Percentiles rank a stretch among this genome's conserved stretches.
Conservation (phyloP, 2,888 invertebrate species). For the Orgyia antiqua region DNA sequence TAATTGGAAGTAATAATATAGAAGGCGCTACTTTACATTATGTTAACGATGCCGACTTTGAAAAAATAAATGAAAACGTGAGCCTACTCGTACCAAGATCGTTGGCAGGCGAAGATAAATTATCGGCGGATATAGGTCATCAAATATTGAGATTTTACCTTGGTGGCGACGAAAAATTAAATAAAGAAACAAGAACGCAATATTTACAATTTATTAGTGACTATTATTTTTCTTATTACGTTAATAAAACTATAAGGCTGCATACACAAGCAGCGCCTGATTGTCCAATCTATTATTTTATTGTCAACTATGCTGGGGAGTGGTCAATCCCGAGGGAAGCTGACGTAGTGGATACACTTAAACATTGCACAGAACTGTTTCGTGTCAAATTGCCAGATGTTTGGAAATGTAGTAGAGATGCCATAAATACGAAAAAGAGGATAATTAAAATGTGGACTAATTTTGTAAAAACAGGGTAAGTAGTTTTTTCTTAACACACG, state of each 20-base stretch:
- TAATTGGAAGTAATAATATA: constrained; percentile 62
- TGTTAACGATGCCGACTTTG: constrained; percentile 46
- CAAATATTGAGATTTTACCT: constrained; percentile 59
- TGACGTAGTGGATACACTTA: constrained; percentile 46
- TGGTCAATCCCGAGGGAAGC: constrained; percentile 48
- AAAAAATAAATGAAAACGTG: constrained; percentile 50
- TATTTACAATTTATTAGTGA: constrained; percentile 61
- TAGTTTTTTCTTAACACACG: constrained; percentile 1
- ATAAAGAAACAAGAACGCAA: constrained; percentile 50
- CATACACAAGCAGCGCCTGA: constrained; percentile 49
- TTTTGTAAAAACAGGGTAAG: constrained; percentile 71
- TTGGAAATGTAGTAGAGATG: constrained; percentile 55
- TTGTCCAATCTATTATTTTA: constrained; percentile 58
- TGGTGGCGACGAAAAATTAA: constrained; percentile 43
- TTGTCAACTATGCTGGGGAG: constrained; percentile 54
- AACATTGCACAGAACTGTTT: constrained; percentile 61
- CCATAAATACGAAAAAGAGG: constrained; percentile 48
- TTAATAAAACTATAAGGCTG: constrained; percentile 56
- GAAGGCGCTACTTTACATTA: constrained; percentile 50
- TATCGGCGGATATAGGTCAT: constrained; percentile 46
- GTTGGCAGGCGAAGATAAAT: constrained; percentile 38
- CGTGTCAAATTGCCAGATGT: constrained; percentile 35
- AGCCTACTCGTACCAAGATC: constrained; percentile 51
- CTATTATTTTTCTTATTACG: constrained; percentile 59
- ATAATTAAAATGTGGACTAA: constrained; percentile 71